Base-by-base conservation (phyloP, 2,888 invertebrate genomes). In the Silvanus unidentatus region DNA sequence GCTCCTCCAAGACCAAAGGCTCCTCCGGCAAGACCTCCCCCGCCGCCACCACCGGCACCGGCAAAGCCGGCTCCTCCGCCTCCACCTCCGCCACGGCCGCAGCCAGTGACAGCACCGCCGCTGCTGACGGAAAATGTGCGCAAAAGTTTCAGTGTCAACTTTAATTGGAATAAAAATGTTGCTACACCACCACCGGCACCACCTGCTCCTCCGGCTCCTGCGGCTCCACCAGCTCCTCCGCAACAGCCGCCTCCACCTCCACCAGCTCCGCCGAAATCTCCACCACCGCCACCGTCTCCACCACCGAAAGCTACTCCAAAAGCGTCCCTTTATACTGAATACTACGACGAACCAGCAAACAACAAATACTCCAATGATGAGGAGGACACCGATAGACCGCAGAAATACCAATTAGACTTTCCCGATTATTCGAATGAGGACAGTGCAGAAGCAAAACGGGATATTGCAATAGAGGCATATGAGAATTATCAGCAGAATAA, bases 101-200 rank as follows among this genome's bases (percentile, higher is more conserved):
- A 53, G 14, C 50, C 44, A 2, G 42, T 48, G 6, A 49, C 45
- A 10, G 42, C 57, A 15, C 60, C 66, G 10, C 62, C 62, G 4
- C 48, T 65, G n/a, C 47, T 68, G 15, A 64, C 67, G 10, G 70
- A 70, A 53, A 64, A 66, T 22, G 60, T 71, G 2, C 53, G 66
- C 34, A 66, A 70, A 55, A 63, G 65, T 10, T 70, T 72, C 45
- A 70, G 66, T 52, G 50, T 72, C 8, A 68, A 66, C 36, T 63
- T 72, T 39, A 69, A 69, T 48, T 70, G 69, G 66, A 64, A 68
- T 45, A 66, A 65, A 48, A 67, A 65, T 43, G 51, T 58, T 4
- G 54, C 58, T 40, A 54, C 61, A n/a, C 50, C 49, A 42, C 51
- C 48, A n/a, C 45, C 53, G 15, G 44, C 51, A 29, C 48, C 54